Evolutionary conservation across 2,797 vertebrate genomes (phyloP).

Genomic region (Eremophila alpestris): DNA sequence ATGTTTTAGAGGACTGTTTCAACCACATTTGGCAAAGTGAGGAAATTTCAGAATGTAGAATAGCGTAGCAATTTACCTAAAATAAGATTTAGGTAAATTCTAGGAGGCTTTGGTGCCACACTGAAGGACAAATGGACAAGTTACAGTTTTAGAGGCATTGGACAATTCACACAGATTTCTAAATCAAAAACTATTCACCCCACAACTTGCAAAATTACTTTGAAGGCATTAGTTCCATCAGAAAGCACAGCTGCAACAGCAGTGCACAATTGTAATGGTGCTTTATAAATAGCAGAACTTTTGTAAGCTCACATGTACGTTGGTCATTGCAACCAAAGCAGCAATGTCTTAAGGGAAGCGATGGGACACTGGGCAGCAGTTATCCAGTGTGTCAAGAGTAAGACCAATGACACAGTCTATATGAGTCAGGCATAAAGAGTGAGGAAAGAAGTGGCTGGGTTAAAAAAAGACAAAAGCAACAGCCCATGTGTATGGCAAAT

Average conservation of each 20-base stretch:
- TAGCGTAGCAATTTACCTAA: neutral
- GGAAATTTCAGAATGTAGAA: neutral
- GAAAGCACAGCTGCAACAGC: neutral
- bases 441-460: neutral
- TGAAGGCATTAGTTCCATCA: neutral
- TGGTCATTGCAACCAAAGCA: neutral
- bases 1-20: neutral
- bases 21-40: neutral
- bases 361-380: neutral
- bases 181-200: neutral
- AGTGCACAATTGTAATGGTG: neutral
- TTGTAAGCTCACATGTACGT: fast-evolving
- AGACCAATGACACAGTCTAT: neutral
- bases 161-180: neutral
- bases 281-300: neutral
- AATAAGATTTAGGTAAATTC: neutral
- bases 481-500: neutral
- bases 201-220: neutral
- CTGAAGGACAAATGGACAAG: neutral
- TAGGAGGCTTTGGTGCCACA: neutral
- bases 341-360: neutral
- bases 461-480: conserved; percentile 22
- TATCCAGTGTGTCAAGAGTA: neutral
- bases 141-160: neutral
- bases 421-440: neutral